Base-by-base conservation (phyloP, 64 coral and sea anemone species). In the Platygyra sinensis region DNA sequence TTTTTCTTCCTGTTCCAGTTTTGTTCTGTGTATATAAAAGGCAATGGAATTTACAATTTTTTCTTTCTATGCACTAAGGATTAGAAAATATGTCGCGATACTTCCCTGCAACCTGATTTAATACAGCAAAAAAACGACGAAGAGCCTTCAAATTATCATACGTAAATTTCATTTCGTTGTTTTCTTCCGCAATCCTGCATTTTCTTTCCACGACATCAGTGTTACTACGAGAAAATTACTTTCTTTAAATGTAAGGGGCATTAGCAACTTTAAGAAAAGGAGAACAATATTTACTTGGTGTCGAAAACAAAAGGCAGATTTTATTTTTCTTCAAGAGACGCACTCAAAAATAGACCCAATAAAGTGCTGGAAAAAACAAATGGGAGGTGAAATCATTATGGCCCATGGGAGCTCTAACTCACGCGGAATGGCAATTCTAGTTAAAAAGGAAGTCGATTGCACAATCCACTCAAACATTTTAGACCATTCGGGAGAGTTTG, bases 201-300 rank as follows among this genome's bases (percentile, higher is more conserved):
- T 29, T 29, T 29, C 2, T 73, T 29, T 73, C 72, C 29, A 25
- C 11, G 72, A 31, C 32, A 73, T 73, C 5, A 73, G 72, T 8
- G 72, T 31, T 31, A 73, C 1, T 73, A 80, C 25, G n/a, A 12
- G n/a, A 0, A 82, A 60, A 82, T 82, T 82, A n/a, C 5, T 82
- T 15, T 82, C 79, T 6, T 29, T 87, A 49, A 87, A 87, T 57
- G 84, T 57, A 19, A 71, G 65, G 27, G 84, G 84, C 84, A 63
- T 87, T 17, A 19, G 19, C 65, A 72, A 87, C 67, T 87, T 74
- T 42, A 87, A 87, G 65, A 87, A 87, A 74, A 87, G 84, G 59
- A 71, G 50, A 87, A 74, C 39, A 36, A 72, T 87, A 12, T 87
- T 87, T 24, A 60, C 24, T 20, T 82, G 79, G 79, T 82, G 50